Conservation (phyloP, 2,797 vertebrate species). For the Clarias platycephalus region DNA sequence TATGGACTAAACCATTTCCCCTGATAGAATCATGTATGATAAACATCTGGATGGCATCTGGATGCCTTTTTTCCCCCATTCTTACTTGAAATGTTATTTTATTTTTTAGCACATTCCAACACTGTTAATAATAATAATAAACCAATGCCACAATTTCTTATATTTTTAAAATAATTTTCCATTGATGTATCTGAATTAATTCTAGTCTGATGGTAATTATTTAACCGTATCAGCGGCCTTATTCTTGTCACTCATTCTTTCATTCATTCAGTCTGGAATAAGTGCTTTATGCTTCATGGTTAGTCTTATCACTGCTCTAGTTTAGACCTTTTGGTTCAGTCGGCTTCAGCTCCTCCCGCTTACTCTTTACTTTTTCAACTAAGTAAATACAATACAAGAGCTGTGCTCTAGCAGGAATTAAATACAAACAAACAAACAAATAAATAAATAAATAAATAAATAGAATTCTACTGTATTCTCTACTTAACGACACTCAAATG, state of each 20-base stretch:
- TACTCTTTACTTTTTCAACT: neutral
- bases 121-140: neutral
- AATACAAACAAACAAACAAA: neutral
- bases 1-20: neutral
- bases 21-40: neutral
- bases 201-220: neutral
- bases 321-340: slow-evolving; percentile 18
- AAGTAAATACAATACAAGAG: neutral
- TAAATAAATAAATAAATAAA: neutral
- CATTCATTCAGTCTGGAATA: neutral
- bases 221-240: neutral
- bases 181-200: neutral
- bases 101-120: neutral
- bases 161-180: neutral
- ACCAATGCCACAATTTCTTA: neutral
- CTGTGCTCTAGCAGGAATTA: neutral
- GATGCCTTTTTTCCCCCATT: neutral
- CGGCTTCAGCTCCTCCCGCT: neutral
- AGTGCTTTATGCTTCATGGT: no score
- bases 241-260: no score
- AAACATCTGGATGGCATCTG: neutral
- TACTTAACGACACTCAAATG: slow-evolving; percentile 8
- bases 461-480: neutral
- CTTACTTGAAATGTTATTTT: neutral
- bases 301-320: neutral